These are phyloP conservation scores for Planococcus citri DNA, from an alignment of 1,140 invertebrate species.

Conservation along the genomic window DNA sequence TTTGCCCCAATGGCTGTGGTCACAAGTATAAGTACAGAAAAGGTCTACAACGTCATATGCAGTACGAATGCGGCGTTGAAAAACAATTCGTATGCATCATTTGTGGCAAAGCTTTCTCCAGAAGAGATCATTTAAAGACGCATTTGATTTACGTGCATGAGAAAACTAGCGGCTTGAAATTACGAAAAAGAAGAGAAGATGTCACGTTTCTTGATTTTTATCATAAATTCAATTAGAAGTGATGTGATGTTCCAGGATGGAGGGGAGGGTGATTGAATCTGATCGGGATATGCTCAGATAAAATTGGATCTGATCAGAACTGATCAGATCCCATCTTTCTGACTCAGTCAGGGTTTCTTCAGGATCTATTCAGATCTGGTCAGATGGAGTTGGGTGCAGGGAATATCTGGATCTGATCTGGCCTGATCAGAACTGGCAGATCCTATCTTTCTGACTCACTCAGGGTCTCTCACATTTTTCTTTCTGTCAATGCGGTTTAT, in stretches of 20 bases:
- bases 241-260: not conserved
- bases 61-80: slow-evolving; percentile 25
- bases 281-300: no score
- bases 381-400: no score
- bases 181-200: not conserved
- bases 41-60: slow-evolving; percentile 25
- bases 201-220: not conserved
- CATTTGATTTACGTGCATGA: slow-evolving; percentile 15
- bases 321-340: no score
- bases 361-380: no score
- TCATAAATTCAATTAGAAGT: not conserved
- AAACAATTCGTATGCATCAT: slow-evolving; percentile 22
- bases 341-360: no score
- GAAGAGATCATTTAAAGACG: slow-evolving; percentile 22
- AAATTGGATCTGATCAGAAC: no score
- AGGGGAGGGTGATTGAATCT: no score
- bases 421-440: no score
- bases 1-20: slow-evolving; percentile 30
- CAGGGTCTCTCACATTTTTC: no score
- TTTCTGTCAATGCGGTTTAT: no score
- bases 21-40: slow-evolving; percentile 27
- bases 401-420: no score
- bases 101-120: slow-evolving; percentile 21
- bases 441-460: no score
- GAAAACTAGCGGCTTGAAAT: not conserved